These are phyloP conservation scores for Andrena bicolor DNA, from an alignment of 2,888 invertebrate species.

Conservation along the genomic window DNA sequence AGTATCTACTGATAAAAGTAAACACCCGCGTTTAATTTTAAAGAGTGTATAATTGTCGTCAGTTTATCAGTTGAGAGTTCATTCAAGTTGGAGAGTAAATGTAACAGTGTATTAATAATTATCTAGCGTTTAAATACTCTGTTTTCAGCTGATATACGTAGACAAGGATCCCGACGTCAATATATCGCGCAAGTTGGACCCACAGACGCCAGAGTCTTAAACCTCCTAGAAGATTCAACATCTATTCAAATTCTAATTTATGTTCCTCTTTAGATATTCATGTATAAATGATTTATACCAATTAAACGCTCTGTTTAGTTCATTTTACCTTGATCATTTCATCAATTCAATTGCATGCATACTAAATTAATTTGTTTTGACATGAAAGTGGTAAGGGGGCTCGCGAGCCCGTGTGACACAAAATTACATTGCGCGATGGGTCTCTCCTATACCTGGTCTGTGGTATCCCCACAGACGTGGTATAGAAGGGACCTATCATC, in stretches of 20 bases:
- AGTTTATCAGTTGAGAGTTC: background rate
- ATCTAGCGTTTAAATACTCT: constrained; percentile 6
- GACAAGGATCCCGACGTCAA: constrained; percentile 61
- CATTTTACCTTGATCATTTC: too few species aligned
- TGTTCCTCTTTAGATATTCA: background rate
- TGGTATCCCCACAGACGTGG: too few species aligned
- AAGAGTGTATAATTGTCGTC: background rate
- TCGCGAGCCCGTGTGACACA: too few species aligned
- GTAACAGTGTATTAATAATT: background rate
- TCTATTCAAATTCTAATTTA: constrained; percentile 7
- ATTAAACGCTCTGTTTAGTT: background rate
- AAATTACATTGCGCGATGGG: too few species aligned
- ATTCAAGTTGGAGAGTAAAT: background rate
- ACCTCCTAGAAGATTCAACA: background rate
- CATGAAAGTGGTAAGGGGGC: too few species aligned
- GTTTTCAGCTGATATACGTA: constrained; percentile 73
- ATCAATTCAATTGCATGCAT: background rate
- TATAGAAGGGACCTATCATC: too few species aligned
- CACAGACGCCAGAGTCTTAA: constrained; percentile 31
- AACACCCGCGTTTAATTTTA: too few species aligned
- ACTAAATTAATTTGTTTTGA: background rate
- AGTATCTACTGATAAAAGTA: too few species aligned
- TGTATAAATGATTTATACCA: constrained; percentile 9
- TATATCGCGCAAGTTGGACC: constrained; percentile 33
- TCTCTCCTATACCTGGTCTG: too few species aligned